phyloP scores from a whole-genome alignment of 2,113 vertebrate genomes.

The Verasper variegatus region DNA sequence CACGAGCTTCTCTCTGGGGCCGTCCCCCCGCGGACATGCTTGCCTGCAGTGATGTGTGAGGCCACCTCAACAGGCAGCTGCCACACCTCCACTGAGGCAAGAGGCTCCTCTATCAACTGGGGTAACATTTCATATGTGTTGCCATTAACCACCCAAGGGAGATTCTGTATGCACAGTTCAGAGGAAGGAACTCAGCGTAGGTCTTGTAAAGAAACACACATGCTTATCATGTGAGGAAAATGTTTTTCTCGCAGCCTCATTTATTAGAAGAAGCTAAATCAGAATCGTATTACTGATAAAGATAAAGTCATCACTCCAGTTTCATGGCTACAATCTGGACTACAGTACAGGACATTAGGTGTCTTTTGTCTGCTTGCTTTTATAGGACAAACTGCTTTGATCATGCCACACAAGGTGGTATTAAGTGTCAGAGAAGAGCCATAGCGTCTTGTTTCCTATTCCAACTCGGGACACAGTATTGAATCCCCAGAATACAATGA shows the following conservation, averaged over 20 bases:
- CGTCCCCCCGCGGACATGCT: not conserved
- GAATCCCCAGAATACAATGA: constrained; percentile 40
- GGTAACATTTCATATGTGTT: constrained; percentile 64
- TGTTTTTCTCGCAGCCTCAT: not conserved
- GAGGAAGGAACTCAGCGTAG: constrained; percentile 14
- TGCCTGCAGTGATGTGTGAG: constrained; percentile 61
- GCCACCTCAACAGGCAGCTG: constrained; percentile 59
- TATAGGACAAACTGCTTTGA: constrained; percentile 21
- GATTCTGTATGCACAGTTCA: not conserved
- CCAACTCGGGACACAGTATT: constrained; percentile 33
- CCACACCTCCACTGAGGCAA: constrained; percentile 60
- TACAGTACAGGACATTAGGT: constrained; percentile 1
- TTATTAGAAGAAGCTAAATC: not conserved
- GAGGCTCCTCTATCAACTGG: constrained; percentile 47
- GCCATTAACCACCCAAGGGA: constrained; percentile 51
- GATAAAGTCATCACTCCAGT: no score
- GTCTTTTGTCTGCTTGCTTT: not conserved
- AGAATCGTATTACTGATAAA: not conserved
- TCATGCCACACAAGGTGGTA: constrained; percentile 6
- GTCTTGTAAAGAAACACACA: constrained; percentile 20
- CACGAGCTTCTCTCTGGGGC: constrained; percentile 65
- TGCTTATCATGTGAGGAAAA: constrained; percentile 15
- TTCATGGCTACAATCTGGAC: constrained; percentile 17
- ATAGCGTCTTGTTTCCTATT: constrained; percentile 42
- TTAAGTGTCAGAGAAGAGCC: constrained; percentile 35